A percentile compares a stretch with the other conserved stretches of the same genome.
Evolutionary conservation across 2,888 invertebrate genomes (phyloP).

Genomic region (Nemotelus nigrinus): DNA sequence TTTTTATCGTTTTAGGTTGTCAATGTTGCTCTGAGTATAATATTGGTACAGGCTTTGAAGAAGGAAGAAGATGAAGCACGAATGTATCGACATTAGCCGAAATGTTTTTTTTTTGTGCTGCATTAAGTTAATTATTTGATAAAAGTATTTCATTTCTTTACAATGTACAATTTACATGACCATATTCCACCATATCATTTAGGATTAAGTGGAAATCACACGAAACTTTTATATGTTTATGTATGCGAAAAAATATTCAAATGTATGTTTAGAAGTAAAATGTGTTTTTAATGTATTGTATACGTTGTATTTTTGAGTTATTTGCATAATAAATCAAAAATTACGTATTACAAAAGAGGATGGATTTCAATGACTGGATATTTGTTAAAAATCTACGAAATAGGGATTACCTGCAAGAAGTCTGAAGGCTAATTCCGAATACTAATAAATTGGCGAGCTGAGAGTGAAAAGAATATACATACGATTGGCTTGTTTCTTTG

Average conservation of each 20-base stretch:
- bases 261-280: neutral
- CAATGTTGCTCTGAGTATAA: constrained; percentile 75
- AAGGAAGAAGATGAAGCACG: constrained; percentile 76
- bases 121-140: constrained; percentile 2
- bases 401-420: too few species aligned
- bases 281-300: too few species aligned
- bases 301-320: too few species aligned
- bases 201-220: constrained; percentile 1
- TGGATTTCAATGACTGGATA: too few species aligned
- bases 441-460: too few species aligned
- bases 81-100: constrained; percentile 66
- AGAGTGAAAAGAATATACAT: too few species aligned
- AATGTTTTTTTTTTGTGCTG: neutral
- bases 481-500: too few species aligned
- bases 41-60: constrained; percentile 78
- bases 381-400: too few species aligned
- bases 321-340: too few species aligned
- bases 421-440: too few species aligned
- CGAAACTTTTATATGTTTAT: neutral
- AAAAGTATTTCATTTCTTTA: neutral
- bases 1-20: constrained; percentile 68
- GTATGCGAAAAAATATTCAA: neutral
- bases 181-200: constrained; percentile 12
- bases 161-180: constrained; percentile 26
- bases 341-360: too few species aligned